Base-by-base conservation (phyloP, 2,797 vertebrate genomes). In the Poeciliopsis paucimaculata region DNA sequence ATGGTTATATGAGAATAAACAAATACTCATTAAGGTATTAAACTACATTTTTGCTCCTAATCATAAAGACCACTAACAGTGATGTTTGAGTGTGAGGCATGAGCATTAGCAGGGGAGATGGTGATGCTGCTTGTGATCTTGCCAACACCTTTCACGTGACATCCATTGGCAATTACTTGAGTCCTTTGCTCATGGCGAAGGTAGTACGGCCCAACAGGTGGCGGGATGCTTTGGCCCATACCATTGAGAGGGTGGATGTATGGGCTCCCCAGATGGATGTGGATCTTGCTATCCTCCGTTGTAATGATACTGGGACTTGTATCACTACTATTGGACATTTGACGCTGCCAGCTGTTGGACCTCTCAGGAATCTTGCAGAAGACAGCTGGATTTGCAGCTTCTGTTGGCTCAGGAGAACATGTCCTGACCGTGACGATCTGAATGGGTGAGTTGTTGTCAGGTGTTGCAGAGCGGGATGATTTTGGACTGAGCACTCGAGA, bases 41-140 rank as follows among this genome's bases (percentile, higher is more conserved):
- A 26, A 45, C 43, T 53, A n/a, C 0, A 23, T 71, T 23, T 70
- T 53, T 45, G 16, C 23, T 43, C 74, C 89, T 93, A 93, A 83
- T 93, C 90, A 83, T 89, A 93, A 77, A 93, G 89, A 49, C 91
- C 89, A 86, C 90, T 94, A 75, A 93, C 87, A 84, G 88, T 89
- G 43, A 92, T 88, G 73, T 95, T 92, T 78, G 91, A 89, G 80
- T 93, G 92, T 73, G 92, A 87, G 46, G 86, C 77, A 53, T 92
- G 82, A 51, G 92, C 90, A 39, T 83, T 86, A 71, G 93, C 91
- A 39, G 93, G 92, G 28, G 93, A 98, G 90, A 99, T 98, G 89
- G 97, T 97, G 89, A 99, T 98, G 93, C 97, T 99, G 95, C 98
- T 99, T 90, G 97, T 98, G 90, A 98, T 97, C 95, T 98, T 99